Evolutionary conservation across 53 echinoderm and acorn worm genomes (phyloP), one percentile per base, ranked within the genome.

Genomic region (Actinopyga echinites): DNA sequence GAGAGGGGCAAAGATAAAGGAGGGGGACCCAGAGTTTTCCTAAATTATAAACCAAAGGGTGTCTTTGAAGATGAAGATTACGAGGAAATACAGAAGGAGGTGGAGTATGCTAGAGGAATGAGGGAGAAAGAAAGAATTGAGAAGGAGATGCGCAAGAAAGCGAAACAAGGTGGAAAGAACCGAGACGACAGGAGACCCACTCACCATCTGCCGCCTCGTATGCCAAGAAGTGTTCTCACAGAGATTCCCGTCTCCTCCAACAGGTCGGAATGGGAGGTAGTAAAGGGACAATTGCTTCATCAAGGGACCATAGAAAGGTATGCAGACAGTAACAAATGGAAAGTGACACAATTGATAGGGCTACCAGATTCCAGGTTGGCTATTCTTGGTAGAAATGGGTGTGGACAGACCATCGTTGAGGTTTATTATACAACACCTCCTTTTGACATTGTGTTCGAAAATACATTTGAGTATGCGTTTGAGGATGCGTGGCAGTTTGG

Each of bases 401-500:
- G 19, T 6, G 29, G 56, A 9, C 49, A 56, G 21, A 77, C 77
- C 15, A 54, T 77, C 24, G 56, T 77, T 25, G 77, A 77, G 31
- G 30, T 55, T 29, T 77, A 77, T 12, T 28, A 77, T 15, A 24
- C 54, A 31, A 25, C 19, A 25, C 32, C 56, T 4, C 77, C 77
- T 8, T 22, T 24, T 13, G 21, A 28, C 11, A 77, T 21, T 13
- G 15, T 55, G 30, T 54, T 26, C 19, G 77, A 77, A 21, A 77
- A 77, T 19, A 56, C 33, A 5, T 77, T 77, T 31, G 54, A 26
- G 17, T 77, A 10, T 54, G 56, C 30, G 5, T 13, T 30, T 56
- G 20, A 22, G 2, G 77, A 77, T 56, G 28, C 56, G 13, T 77
- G 77, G 77, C 77, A 77, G 56, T 77, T 77, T 77, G 77, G 77